Evolutionary conservation across 2,888 invertebrate species (phyloP).

Genomic region (Melinaea menophilus): DNA sequence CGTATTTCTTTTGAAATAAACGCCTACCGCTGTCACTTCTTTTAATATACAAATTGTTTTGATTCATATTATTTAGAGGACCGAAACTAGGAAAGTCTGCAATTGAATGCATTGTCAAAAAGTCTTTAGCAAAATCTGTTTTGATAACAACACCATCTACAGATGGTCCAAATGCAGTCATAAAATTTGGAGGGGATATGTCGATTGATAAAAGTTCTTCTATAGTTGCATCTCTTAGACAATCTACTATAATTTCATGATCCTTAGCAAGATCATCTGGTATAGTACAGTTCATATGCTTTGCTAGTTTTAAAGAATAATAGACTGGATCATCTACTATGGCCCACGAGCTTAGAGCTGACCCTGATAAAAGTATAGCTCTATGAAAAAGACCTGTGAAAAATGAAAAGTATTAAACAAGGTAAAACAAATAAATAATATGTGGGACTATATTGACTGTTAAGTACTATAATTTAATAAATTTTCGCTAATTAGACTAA

Average conservation of each 20-base stretch:
- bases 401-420: neutral
- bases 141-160: conserved; percentile 96
- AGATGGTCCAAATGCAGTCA: conserved; percentile 94
- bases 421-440: neutral
- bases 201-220: conserved; percentile 86
- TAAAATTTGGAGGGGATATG: conserved; percentile 87
- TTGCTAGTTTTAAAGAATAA: conserved; percentile 88
- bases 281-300: conserved; percentile 88
- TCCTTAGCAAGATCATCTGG: conserved; percentile 89
- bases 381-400: conserved; percentile 89
- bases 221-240: conserved; percentile 85
- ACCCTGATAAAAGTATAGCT: conserved; percentile 90
- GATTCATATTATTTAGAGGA: conserved; percentile 77
- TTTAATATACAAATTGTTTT: conserved; percentile 78
- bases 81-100: conserved; percentile 81
- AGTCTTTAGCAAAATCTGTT: conserved; percentile 89
- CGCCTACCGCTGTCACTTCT: conserved; percentile 80
- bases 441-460: neutral
- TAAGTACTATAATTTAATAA: neutral
- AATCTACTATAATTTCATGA: conserved; percentile 91
- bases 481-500: conserved; percentile 1
- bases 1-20: conserved; percentile 83
- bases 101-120: conserved; percentile 83
- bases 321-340: conserved; percentile 90
- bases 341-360: conserved; percentile 93